Evolutionary conservation across 1,140 invertebrate species (phyloP).

Genomic region (Propsilocerus akamusi): DNA sequence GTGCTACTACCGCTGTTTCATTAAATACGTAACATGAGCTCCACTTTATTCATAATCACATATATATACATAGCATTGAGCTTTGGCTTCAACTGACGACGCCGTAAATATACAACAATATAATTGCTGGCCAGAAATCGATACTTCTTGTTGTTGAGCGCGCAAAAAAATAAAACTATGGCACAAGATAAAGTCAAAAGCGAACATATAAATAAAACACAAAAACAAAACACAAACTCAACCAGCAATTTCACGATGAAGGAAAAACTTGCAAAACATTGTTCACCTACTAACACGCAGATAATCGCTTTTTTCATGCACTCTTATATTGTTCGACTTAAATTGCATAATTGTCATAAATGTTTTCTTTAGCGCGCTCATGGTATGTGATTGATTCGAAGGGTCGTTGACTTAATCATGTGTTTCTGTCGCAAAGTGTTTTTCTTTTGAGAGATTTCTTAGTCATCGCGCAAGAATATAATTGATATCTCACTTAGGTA

Average conservation of each 20-base stretch:
- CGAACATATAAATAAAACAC: neutral
- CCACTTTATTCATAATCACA: too few species aligned
- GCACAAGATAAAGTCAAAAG: neutral
- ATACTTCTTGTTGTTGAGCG: neutral
- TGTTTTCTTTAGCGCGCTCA: too few species aligned
- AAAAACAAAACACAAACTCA: too few species aligned
- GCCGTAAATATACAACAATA: neutral
- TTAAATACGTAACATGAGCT: too few species aligned
- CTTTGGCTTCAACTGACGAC: neutral
- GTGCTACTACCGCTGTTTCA: too few species aligned
- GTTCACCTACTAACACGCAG: constrained; percentile 3
- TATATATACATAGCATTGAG: too few species aligned
- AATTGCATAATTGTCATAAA: too few species aligned
- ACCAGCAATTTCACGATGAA: too few species aligned
- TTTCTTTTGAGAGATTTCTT: neutral
- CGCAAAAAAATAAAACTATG: neutral
- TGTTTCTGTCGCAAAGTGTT: neutral
- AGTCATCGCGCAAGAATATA: neutral
- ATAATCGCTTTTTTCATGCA: neutral
- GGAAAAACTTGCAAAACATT: neutral
- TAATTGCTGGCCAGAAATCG: neutral
- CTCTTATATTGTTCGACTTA: neutral
- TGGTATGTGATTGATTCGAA: too few species aligned
- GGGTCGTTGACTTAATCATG: too few species aligned
- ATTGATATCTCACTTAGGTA: neutral